Evolutionary conservation across 2,113 vertebrate genomes (phyloP).

Genomic region (Hemichromis elongatus): DNA sequence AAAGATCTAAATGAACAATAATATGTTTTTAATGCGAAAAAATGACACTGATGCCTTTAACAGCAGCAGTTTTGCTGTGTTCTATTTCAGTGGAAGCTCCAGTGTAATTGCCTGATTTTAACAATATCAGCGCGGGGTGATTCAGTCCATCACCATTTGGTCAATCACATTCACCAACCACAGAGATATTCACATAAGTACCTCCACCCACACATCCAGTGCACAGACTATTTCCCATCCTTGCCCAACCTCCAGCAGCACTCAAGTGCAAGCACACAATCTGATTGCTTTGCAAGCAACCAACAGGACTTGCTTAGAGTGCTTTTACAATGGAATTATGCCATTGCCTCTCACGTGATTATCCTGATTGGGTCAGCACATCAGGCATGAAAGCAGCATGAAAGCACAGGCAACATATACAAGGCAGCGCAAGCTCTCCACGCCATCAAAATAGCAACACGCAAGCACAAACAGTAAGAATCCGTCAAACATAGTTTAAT

Average conservation of each 20-base stretch:
- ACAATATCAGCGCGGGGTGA: not conserved
- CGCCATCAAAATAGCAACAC: not conserved
- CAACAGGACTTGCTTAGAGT: not conserved
- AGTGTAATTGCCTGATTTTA: not conserved
- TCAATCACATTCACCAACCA: conserved; percentile 21
- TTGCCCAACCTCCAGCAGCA: not conserved
- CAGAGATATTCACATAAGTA: not conserved
- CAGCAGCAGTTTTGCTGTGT: not conserved
- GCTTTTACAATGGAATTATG: conserved; percentile 22
- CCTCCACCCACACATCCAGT: conserved; percentile 11
- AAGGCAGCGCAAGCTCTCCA: not conserved
- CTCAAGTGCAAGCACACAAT: not conserved
- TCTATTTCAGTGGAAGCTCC: not conserved
- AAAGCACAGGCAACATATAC: not conserved
- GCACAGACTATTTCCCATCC: not conserved
- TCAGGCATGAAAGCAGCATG: not conserved
- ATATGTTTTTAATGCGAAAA: not conserved
- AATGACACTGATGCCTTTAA: not conserved
- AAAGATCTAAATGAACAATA: not conserved
- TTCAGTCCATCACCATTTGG: conserved; percentile 13
- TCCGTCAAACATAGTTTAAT: not conserved
- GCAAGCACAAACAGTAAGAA: not conserved
- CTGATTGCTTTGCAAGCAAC: not conserved
- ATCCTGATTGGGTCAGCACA: conserved; percentile 7
- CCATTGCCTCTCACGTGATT: not conserved